These are phyloP conservation scores for Bagarius yarrelli DNA, from an alignment of 2,113 vertebrate species.

Conservation along the genomic window DNA sequence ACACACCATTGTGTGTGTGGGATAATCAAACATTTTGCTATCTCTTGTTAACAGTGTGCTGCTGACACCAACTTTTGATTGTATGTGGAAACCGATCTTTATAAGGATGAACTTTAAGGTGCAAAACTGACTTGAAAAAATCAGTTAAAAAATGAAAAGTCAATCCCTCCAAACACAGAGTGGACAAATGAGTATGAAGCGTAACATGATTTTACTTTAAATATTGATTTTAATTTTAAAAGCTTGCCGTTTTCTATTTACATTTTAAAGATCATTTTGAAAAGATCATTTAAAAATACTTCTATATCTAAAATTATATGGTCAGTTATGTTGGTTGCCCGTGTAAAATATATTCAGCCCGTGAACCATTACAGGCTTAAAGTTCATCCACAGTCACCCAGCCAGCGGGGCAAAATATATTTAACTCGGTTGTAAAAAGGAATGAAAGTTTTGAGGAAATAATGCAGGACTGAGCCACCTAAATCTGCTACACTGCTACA, in stretches of 20 bases:
- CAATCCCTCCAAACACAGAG: background rate
- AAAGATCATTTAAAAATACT: background rate
- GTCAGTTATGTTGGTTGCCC: background rate
- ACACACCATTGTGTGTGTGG: background rate
- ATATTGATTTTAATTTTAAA: background rate
- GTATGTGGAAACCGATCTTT: background rate
- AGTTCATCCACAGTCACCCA: background rate
- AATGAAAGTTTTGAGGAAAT: background rate
- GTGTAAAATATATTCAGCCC: background rate
- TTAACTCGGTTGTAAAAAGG: background rate
- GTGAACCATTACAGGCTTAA: background rate
- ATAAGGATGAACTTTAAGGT: background rate
- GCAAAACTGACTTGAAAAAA: background rate
- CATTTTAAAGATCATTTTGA: background rate
- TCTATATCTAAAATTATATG: background rate
- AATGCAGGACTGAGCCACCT: background rate
- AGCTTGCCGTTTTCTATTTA: background rate
- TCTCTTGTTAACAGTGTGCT: background rate
- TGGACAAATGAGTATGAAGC: no score
- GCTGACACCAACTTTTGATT: background rate
- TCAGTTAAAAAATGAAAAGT: background rate
- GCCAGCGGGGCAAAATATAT: background rate
- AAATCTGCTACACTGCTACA: background rate
- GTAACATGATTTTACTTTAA: background rate
- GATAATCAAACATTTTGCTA: background rate